Evolutionary conservation across 2,888 invertebrate species (phyloP).

Genomic region (Odontothrips loti): DNA sequence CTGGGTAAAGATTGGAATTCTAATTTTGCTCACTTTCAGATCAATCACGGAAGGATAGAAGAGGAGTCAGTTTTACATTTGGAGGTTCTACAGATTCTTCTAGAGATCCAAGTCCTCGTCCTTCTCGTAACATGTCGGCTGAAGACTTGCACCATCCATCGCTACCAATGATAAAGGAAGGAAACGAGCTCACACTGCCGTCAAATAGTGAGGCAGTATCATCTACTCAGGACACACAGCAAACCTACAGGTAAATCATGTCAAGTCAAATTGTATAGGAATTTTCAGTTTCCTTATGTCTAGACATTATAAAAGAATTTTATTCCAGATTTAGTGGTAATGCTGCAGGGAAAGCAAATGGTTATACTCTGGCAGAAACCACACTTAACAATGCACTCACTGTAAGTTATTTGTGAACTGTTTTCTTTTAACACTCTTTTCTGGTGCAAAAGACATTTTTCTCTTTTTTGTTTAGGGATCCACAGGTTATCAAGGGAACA

Average conservation of each 20-base stretch:
- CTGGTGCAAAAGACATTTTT: not conserved
- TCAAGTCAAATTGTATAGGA: not conserved
- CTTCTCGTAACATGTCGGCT: conserved; percentile 57
- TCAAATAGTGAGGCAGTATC: conserved; percentile 35
- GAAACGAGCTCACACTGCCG: conserved; percentile 35
- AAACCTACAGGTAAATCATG: not conserved
- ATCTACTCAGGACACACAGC: not conserved
- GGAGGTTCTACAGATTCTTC: conserved; percentile 64
- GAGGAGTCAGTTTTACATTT: conserved; percentile 63
- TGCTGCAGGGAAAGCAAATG: conserved; percentile 36
- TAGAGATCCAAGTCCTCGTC: conserved; percentile 56
- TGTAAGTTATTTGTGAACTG: not conserved
- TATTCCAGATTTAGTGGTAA: conserved; percentile 14
- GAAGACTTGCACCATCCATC: not conserved
- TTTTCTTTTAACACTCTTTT: conserved; percentile 21
- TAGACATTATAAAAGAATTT: conserved; percentile 27
- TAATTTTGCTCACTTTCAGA: conserved; percentile 39
- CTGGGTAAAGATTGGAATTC: conserved; percentile 27
- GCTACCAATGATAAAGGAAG: conserved; percentile 29
- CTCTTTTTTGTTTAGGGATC: not conserved
- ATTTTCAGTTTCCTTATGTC: not conserved
- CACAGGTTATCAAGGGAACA: conserved; percentile 34
- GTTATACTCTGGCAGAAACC: conserved; percentile 42
- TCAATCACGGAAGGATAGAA: conserved; percentile 39
- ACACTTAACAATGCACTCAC: not conserved